These are phyloP conservation scores for Lasaia peninsularis DNA, from an alignment of 1,140 invertebrate species.

Conservation along the genomic window DNA sequence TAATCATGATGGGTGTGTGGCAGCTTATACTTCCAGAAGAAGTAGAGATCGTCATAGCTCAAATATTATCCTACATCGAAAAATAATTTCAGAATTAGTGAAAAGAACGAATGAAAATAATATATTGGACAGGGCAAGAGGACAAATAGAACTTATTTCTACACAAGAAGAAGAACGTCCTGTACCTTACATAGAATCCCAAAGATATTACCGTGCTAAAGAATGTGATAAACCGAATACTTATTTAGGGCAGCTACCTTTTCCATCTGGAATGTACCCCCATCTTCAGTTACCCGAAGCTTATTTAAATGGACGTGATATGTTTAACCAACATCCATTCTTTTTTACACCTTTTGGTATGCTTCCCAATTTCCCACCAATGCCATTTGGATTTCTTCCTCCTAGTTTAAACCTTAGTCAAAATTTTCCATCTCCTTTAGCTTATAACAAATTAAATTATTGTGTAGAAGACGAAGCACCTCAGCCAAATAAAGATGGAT, in stretches of 20 bases:
- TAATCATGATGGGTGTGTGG: slow-evolving; percentile 96
- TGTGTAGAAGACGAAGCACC: slow-evolving; percentile 79
- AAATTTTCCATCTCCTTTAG: slow-evolving; percentile 46
- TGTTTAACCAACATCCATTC: slow-evolving; percentile 66
- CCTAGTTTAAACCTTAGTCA: slow-evolving; percentile 54
- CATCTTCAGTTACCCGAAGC: slow-evolving; percentile 63
- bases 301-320: slow-evolving; percentile 64
- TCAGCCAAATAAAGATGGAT: slow-evolving; percentile 79
- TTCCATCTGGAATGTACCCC: slow-evolving; percentile 53
- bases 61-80: slow-evolving; percentile 94
- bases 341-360: slow-evolving; percentile 72
- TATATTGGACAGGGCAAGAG: slow-evolving; percentile 73
- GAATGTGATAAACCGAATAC: slow-evolving; percentile 55
- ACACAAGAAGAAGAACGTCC: slow-evolving; percentile 82
- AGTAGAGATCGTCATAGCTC: slow-evolving; percentile 95
- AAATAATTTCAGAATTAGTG: slow-evolving; percentile 83
- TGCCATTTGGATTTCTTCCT: slow-evolving; percentile 68
- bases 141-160: slow-evolving; percentile 84
- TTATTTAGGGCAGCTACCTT: slow-evolving; percentile 42
- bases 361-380: slow-evolving; percentile 69
- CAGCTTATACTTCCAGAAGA: slow-evolving; percentile 95
- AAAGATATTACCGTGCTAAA: slow-evolving; percentile 61
- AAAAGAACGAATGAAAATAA: slow-evolving; percentile 54
- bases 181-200: slow-evolving; percentile 73
- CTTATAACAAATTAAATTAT: slow-evolving; percentile 59